These are phyloP conservation scores for Adela reaumurella DNA, from an alignment of 2,888 invertebrate species.

Conservation along the genomic window DNA sequence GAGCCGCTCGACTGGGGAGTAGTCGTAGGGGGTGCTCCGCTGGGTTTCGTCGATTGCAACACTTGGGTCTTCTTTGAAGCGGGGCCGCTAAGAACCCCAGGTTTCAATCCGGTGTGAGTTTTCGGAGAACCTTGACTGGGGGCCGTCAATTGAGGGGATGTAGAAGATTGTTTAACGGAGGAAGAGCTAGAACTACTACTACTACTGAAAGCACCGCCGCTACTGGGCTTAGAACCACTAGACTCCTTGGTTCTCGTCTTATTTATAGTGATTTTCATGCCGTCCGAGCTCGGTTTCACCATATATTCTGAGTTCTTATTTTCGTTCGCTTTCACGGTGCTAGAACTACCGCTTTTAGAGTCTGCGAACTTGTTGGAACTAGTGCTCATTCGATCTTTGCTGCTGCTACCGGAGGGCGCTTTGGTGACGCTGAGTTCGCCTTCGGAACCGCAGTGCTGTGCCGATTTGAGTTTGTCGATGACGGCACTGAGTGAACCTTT, in stretches of 20 bases:
- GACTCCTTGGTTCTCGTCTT: conserved; percentile 78
- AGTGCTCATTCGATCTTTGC: conserved; percentile 12
- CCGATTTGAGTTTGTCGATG: conserved; percentile 80
- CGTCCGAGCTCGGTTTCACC: conserved; percentile 85
- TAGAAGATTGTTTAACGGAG: conserved; percentile 41
- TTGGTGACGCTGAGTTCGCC: conserved; percentile 42
- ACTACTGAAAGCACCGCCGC: conserved; percentile 23
- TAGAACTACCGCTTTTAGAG: conserved; percentile 38
- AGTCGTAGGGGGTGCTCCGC: conserved; percentile 25
- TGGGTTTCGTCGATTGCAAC: conserved; percentile 49
- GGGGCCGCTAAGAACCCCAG: conserved; percentile 82
- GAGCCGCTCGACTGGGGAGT: conserved; percentile 29
- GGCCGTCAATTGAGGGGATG: conserved; percentile 34
- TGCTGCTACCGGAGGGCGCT: conserved; percentile 39
- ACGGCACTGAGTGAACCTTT: conserved; percentile 80
- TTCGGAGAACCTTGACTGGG: conserved; percentile 67
- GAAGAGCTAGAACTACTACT: conserved; percentile 30
- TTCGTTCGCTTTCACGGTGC: conserved; percentile 34
- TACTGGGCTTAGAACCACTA: conserved; percentile 40
- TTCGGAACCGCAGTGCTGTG: conserved; percentile 63
- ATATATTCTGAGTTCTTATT: conserved; percentile 79
- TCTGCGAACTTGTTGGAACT: conserved; percentile 43
- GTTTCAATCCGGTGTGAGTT: conserved; percentile 78
- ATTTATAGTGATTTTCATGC: conserved; percentile 88
- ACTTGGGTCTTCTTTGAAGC: conserved; percentile 78